These are phyloP conservation scores for Sarcophilus harrisii DNA, from an alignment of 2,797 vertebrate species.

Conservation along the genomic window DNA sequence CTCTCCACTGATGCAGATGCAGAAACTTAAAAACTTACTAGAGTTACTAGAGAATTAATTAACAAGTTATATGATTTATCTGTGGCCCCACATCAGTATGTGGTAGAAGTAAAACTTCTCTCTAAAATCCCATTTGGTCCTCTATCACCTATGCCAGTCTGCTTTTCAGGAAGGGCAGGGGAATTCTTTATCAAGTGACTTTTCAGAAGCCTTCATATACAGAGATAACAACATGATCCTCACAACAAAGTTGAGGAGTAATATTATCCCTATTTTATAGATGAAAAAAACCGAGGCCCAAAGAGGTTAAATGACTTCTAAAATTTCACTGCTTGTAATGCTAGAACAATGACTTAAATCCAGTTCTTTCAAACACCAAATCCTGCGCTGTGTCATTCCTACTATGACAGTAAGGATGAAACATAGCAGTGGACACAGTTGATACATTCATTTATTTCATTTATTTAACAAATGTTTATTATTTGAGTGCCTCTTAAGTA, in stretches of 20 bases:
- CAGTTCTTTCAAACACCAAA: background rate
- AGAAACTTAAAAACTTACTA: too few species aligned
- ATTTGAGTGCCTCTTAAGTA: background rate
- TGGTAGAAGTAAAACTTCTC: background rate
- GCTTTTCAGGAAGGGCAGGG: background rate
- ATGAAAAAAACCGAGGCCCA: background rate
- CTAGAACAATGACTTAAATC: background rate
- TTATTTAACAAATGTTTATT: background rate
- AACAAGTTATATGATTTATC: too few species aligned
- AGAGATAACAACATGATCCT: background rate
- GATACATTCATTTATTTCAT: background rate
- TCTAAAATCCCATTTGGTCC: background rate
- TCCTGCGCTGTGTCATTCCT: background rate
- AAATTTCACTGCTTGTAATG: background rate
- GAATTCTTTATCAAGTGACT: background rate
- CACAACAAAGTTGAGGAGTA: background rate
- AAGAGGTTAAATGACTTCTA: background rate
- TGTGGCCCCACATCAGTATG: background rate
- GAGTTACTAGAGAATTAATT: too few species aligned
- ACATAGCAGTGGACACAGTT: background rate
- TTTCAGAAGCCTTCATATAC: background rate
- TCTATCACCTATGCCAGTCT: background rate
- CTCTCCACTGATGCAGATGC: too few species aligned
- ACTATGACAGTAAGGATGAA: background rate
- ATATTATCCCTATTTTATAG: background rate